Percentiles rank a stretch among this genome's conserved stretches.
These are phyloP conservation scores for Lasioglossum albipes DNA, from an alignment of 1,140 invertebrate genomes.

Conservation along the genomic window DNA sequence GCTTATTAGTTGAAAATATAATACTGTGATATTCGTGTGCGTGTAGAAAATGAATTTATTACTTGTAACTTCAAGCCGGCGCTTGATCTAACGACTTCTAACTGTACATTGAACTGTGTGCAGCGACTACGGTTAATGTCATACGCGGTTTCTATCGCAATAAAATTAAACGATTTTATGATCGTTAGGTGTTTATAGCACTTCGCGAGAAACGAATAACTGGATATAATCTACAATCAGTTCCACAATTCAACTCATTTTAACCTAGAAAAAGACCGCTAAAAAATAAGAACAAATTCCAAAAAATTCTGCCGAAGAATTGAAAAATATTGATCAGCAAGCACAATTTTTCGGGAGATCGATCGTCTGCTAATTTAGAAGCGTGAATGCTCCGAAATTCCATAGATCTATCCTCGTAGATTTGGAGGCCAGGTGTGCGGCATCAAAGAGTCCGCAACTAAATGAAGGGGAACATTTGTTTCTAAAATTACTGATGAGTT, in stretches of 20 bases:
- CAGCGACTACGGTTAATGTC: slow-evolving; percentile 16
- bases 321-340: too few species aligned
- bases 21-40: too few species aligned
- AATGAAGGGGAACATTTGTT: slow-evolving; percentile 1
- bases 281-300: not conserved
- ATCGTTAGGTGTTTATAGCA: too few species aligned
- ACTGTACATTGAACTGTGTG: not conserved
- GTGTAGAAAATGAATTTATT: too few species aligned
- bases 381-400: not conserved
- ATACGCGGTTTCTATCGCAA: not conserved
- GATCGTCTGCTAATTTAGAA: not conserved
- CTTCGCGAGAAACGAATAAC: too few species aligned
- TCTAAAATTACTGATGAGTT: not conserved
- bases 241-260: too few species aligned
- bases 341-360: too few species aligned
- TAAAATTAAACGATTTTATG: not conserved
- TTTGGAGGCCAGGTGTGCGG: not conserved
- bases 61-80: not conserved
- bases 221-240: too few species aligned
- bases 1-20: too few species aligned
- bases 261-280: not conserved
- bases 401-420: not conserved
- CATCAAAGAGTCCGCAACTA: not conserved
- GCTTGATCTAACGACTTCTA: not conserved
- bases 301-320: not conserved